A percentile compares a stretch with the other conserved stretches of the same genome.
Conservation (phyloP, 2,888 invertebrate species). For the Muscina levida region DNA sequence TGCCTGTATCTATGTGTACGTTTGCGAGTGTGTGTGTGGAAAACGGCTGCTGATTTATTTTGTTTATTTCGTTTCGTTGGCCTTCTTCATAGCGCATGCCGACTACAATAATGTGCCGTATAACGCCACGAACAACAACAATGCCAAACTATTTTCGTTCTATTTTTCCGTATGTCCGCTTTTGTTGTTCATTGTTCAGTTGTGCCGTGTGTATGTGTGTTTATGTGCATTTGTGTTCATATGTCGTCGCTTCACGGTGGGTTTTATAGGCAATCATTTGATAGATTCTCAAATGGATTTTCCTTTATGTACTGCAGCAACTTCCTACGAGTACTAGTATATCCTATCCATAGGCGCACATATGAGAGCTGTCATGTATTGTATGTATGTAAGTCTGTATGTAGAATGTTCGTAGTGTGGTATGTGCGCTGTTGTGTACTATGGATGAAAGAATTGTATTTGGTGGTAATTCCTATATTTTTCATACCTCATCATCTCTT, state of each 20-base stretch:
- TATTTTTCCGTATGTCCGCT: slow-evolving; percentile 42
- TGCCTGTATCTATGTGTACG: neutral
- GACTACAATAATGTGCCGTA: slow-evolving; percentile 50
- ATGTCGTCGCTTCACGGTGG: slow-evolving; percentile 27
- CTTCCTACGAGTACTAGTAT: too few relatives aligned
- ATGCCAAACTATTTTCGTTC: slow-evolving; percentile 11
- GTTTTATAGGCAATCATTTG: slow-evolving; percentile 57
- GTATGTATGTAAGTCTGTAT: slow-evolving; percentile 3
- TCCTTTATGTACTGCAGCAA: slow-evolving; percentile 5
- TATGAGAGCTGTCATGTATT: neutral
- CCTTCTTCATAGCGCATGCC: slow-evolving; percentile 61
- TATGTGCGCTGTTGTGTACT: slow-evolving; percentile 24
- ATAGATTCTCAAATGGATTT: slow-evolving; percentile 30
- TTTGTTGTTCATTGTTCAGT: neutral
- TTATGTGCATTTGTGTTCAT: slow-evolving; percentile 8
- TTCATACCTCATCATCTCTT: slow-evolving; percentile 31
- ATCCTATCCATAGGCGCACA: too few relatives aligned
- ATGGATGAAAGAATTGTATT: slow-evolving; percentile 34
- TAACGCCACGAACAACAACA: neutral
- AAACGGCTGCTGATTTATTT: slow-evolving; percentile 60
- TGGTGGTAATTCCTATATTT: slow-evolving; percentile 53
- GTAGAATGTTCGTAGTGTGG: too few relatives aligned
- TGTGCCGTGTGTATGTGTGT: neutral
- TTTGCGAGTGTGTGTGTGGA: neutral
- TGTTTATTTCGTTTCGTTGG: slow-evolving; percentile 33